phyloP scores from a whole-genome alignment of 2,888 invertebrate species.

The Oscheius sp. region DNA sequence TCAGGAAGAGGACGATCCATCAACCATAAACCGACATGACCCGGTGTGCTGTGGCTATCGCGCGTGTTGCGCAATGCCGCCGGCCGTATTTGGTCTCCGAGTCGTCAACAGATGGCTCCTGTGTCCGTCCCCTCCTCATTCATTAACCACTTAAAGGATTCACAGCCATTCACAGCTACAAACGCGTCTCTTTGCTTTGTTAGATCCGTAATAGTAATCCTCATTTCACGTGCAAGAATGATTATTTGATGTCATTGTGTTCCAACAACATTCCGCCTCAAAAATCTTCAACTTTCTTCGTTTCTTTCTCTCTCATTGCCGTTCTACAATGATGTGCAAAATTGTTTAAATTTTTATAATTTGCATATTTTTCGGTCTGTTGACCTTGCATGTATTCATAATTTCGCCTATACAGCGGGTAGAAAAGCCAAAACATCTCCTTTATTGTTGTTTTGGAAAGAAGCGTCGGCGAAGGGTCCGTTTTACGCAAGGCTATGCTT shows the following conservation, averaged over 20 bases:
- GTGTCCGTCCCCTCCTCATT: constrained; percentile 6
- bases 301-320: no score
- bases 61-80: constrained; percentile 17
- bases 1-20: background rate
- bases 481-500: background rate
- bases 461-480: no score
- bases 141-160: constrained; percentile 26
- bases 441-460: no score
- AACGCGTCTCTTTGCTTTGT: background rate
- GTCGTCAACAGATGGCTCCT: constrained; percentile 24
- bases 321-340: no score
- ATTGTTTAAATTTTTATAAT: no score
- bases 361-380: no score
- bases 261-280: no score
- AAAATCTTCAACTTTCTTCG: no score
- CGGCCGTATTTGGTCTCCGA: constrained; percentile 22
- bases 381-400: no score
- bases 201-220: background rate
- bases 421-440: no score
- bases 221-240: background rate
- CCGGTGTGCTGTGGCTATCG: background rate
- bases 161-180: constrained; percentile 8
- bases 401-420: no score
- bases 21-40: background rate
- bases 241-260: no score